Conservation (phyloP, 2,888 invertebrate genomes). For the Sympetrum striolatum region DNA sequence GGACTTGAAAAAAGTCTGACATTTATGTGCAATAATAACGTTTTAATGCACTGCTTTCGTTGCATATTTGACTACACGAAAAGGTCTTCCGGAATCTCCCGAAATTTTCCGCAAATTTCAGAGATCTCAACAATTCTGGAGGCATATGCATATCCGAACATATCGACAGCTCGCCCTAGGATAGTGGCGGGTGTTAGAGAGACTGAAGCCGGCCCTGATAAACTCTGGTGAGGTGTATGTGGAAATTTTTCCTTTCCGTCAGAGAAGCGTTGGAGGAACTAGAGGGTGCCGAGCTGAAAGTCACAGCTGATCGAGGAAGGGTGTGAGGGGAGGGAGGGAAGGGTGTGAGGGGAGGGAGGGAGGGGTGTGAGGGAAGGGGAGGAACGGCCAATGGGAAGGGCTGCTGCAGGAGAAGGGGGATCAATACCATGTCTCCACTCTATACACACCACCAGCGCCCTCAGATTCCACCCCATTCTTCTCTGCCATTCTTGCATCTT, state of each 20-base stretch:
- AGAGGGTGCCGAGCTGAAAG: background rate
- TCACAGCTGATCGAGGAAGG: background rate
- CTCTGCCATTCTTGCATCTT: background rate
- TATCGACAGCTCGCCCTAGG: too few species aligned
- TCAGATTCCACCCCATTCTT: background rate
- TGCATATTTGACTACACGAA: too few species aligned
- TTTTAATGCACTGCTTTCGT: too few species aligned
- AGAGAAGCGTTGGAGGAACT: background rate
- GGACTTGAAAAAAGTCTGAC: too few species aligned
- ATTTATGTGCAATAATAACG: too few species aligned
- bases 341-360: background rate
- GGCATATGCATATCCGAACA: too few species aligned
- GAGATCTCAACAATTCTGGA: too few species aligned
- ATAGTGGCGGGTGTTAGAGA: too few species aligned
- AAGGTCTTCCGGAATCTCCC: too few species aligned
- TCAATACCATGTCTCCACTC: constrained; percentile 29
- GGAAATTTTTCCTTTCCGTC: background rate
- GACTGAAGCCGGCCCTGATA: background rate
- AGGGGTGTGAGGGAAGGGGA: background rate
- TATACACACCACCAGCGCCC: background rate
- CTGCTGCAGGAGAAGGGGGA: constrained; percentile 28
- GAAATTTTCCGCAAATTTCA: too few species aligned
- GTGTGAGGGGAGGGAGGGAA: background rate
- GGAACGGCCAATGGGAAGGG: constrained; percentile 7
- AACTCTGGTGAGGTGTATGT: background rate